Conservation (phyloP, 2,113 vertebrate genomes). For the Nettapus auritus region DNA sequence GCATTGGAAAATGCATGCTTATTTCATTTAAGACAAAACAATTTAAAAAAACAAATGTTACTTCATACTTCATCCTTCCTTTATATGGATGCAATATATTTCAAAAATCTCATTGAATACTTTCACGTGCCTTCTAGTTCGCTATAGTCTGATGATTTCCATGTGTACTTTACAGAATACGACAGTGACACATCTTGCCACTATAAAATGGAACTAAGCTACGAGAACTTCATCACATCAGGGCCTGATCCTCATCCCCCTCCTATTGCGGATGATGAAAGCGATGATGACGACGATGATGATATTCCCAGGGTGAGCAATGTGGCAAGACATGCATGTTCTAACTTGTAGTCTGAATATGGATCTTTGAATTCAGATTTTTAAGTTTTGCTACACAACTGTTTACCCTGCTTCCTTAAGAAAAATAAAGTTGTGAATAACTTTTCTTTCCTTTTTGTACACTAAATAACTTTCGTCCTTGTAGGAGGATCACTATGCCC, state of each 20-base stretch:
- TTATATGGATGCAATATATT: neutral
- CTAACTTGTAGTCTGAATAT: neutral
- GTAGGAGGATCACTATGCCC: slow-evolving; percentile 96
- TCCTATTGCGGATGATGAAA: slow-evolving; percentile 94
- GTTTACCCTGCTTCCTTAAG: neutral
- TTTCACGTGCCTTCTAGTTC: neutral
- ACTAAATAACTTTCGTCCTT: neutral
- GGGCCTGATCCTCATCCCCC: slow-evolving; percentile 92
- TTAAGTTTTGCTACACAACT: neutral
- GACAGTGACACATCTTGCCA: slow-evolving; percentile 93
- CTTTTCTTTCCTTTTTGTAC: neutral
- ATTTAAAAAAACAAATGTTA: neutral
- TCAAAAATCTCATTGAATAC: neutral
- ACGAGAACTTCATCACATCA: slow-evolving; percentile 94
- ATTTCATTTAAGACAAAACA: neutral
- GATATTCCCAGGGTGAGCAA: slow-evolving; percentile 90
- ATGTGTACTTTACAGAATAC: slow-evolving; percentile 82
- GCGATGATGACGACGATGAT: slow-evolving; percentile 94
- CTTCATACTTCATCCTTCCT: neutral
- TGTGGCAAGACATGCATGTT: neutral
- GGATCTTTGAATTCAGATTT: neutral
- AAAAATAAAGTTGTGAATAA: neutral
- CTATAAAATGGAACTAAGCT: slow-evolving; percentile 96
- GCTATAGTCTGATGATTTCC: neutral
- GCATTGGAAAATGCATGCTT: neutral